Conservation (phyloP, 2,888 invertebrate species). For the Drosophila neonasuta region DNA sequence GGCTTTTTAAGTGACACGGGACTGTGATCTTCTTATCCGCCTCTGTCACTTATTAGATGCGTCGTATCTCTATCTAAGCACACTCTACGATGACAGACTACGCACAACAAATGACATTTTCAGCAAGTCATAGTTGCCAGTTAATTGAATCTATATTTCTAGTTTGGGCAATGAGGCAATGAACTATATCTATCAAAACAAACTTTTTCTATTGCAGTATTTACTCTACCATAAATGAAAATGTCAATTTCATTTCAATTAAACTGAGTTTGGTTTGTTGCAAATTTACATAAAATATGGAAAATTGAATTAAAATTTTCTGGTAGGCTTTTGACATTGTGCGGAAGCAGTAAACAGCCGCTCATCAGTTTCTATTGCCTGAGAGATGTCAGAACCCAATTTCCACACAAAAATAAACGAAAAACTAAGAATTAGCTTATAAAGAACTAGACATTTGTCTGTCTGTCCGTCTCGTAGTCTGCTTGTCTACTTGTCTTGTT, state of each 20-base stretch:
- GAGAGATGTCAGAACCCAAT: constrained; percentile 47
- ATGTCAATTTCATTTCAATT: too few relatives aligned
- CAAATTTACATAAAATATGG: too few relatives aligned
- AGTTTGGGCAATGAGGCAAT: constrained; percentile 18
- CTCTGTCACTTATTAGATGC: constrained; percentile 31
- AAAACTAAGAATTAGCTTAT: constrained; percentile 45
- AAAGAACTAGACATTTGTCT: constrained; percentile 56
- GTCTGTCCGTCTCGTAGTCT: not conserved
- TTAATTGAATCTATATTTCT: constrained; percentile 29
- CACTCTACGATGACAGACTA: not conserved
- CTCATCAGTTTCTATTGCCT: constrained; percentile 44
- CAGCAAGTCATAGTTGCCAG: constrained; percentile 11
- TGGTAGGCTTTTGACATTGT: not conserved
- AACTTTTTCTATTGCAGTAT: not conserved
- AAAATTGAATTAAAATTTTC: too few relatives aligned
- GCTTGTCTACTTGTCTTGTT: not conserved
- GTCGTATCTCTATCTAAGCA: constrained; percentile 24
- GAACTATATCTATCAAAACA: constrained; percentile 16
- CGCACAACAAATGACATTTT: not conserved
- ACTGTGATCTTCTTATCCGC: constrained; percentile 33
- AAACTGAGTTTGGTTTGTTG: too few relatives aligned
- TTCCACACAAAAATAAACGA: constrained; percentile 48
- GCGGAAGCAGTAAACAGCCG: not conserved
- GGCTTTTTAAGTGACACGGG: constrained; percentile 64
- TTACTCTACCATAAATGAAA: too few relatives aligned